A percentile compares a stretch with the other conserved stretches of the same genome.
Evolutionary conservation across 2,113 vertebrate genomes (phyloP).

Genomic region (Hylia prasina): DNA sequence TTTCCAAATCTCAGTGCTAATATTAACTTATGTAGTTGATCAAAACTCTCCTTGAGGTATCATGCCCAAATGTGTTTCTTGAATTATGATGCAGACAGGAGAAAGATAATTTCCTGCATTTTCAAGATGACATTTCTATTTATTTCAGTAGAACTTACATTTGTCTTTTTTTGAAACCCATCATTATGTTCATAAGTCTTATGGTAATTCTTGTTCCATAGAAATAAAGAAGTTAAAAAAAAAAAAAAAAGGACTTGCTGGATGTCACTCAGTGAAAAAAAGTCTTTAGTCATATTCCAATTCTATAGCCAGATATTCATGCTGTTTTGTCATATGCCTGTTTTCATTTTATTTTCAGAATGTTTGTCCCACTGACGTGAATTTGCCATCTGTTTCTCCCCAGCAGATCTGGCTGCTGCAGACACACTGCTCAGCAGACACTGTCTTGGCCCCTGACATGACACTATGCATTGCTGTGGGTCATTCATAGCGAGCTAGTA

Average conservation of each 20-base stretch:
- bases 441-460: not conserved
- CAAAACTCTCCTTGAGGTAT: not conserved
- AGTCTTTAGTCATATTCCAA: not conserved
- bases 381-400: not conserved
- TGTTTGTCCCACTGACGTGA: not conserved
- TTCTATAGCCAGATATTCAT: not conserved
- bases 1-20: not conserved
- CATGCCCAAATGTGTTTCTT: not conserved
- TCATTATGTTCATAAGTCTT: not conserved
- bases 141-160: not conserved
- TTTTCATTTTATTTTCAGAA: not conserved
- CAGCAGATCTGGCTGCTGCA: not conserved
- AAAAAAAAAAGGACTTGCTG: not conserved
- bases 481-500: accelerated
- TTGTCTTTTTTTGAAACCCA: not conserved
- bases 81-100: not conserved
- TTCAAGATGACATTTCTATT: not conserved
- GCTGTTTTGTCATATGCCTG: not conserved
- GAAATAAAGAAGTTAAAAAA: not conserved
- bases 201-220: not conserved
- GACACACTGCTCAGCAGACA: not conserved
- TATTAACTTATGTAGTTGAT: not conserved
- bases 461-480: not conserved
- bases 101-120: not conserved
- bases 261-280: not conserved